These are phyloP conservation scores for Iguana delicatissima DNA, from an alignment of 2,797 vertebrate species.

Conservation along the genomic window DNA sequence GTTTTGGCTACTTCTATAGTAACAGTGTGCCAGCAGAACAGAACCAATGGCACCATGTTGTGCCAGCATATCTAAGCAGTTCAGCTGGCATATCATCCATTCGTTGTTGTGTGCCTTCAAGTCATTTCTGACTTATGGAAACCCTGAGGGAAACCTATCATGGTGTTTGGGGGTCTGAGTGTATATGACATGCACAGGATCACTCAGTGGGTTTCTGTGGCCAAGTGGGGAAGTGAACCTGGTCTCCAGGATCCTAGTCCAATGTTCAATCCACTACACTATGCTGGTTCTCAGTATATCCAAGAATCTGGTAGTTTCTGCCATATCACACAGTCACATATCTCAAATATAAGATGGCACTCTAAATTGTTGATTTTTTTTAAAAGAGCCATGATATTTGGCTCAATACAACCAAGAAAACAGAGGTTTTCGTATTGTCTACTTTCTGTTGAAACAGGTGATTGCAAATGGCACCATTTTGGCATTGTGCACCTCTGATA, in stretches of 20 bases:
- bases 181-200: too few species aligned
- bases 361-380: neutral
- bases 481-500: neutral
- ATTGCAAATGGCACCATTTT: neutral
- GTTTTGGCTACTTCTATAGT: neutral
- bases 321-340: neutral
- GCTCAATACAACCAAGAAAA: constrained; percentile 28
- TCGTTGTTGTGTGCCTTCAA: too few species aligned
- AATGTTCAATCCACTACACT: too few species aligned
- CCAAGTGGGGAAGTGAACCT: too few species aligned
- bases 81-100: neutral
- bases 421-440: neutral
- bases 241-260: too few species aligned
- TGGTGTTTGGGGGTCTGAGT: too few species aligned
- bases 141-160: too few species aligned
- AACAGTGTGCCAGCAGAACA: neutral
- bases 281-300: too few species aligned
- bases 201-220: too few species aligned
- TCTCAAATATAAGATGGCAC: neutral
- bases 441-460: neutral
- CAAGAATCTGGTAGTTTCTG: neutral
- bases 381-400: constrained; percentile 1
- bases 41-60: neutral
- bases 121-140: neutral
- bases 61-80: neutral